Evolutionary conservation across 2,797 vertebrate genomes (phyloP).

Genomic region (Phataginus tricuspis): DNA sequence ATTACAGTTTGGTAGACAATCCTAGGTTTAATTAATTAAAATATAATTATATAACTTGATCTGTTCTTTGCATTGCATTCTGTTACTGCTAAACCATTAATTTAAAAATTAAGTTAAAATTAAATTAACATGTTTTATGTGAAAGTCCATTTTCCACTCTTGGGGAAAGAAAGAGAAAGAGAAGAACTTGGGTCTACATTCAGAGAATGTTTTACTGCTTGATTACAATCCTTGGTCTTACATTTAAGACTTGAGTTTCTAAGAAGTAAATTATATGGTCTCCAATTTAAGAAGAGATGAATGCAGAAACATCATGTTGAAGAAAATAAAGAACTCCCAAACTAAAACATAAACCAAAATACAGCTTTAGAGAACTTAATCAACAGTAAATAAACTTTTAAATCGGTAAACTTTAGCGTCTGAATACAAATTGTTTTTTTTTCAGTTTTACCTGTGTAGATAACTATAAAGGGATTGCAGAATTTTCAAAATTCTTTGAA

Average conservation of each 20-base stretch:
- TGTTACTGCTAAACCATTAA: constrained; percentile 80
- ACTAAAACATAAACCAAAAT: constrained; percentile 47
- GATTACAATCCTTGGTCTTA: constrained; percentile 79
- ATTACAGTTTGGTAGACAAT: constrained; percentile 76
- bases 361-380: constrained; percentile 80
- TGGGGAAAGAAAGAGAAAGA: constrained; percentile 65
- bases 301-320: constrained; percentile 59
- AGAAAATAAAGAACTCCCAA: constrained; percentile 66
- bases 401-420: constrained; percentile 87
- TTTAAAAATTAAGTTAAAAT: constrained; percentile 76
- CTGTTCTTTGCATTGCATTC: constrained; percentile 85
- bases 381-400: constrained; percentile 77
- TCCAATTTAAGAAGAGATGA: constrained; percentile 78
- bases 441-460: constrained; percentile 80
- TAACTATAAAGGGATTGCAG: constrained; percentile 84
- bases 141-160: constrained; percentile 77
- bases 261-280: constrained; percentile 71
- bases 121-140: constrained; percentile 67
- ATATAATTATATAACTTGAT: constrained; percentile 76
- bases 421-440: constrained; percentile 80
- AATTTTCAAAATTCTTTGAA: constrained; percentile 85
- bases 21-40: constrained; percentile 67
- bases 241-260: constrained; percentile 77
- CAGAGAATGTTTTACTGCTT: constrained; percentile 82
- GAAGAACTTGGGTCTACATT: constrained; percentile 81